Evolutionary conservation across 2,888 invertebrate genomes (phyloP).

Genomic region (Cyclophora albipunctata): DNA sequence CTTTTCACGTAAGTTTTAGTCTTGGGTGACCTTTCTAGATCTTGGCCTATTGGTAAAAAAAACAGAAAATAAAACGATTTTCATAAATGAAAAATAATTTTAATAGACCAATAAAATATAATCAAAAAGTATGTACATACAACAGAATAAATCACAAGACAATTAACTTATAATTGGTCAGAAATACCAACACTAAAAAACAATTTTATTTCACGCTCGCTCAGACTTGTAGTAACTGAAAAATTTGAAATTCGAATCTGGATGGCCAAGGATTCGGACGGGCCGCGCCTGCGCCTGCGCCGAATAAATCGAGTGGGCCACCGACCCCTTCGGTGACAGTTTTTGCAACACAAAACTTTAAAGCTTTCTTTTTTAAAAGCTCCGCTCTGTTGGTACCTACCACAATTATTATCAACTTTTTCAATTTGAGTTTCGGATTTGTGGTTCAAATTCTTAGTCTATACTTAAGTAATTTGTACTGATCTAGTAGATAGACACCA

Average conservation of each 20-base stretch:
- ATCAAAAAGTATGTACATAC: too few species aligned
- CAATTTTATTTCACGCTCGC: conserved; percentile 47
- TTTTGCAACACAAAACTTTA: conserved; percentile 60
- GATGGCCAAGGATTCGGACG: conserved; percentile 51
- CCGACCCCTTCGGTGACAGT: conserved; percentile 55
- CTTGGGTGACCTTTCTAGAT: too few species aligned
- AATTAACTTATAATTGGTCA: too few species aligned
- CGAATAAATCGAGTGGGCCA: conserved; percentile 61
- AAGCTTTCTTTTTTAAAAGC: conserved; percentile 41
- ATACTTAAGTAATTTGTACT: too few species aligned
- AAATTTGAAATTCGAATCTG: conserved; percentile 71
- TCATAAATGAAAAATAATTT: too few species aligned
- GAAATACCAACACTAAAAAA: conserved; percentile 12
- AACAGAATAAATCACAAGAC: too few species aligned
- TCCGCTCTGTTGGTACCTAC: conserved; percentile 30
- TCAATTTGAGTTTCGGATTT: conserved; percentile 48
- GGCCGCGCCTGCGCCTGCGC: conserved; percentile 28
- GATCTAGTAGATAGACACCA: too few species aligned
- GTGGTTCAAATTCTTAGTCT: conserved; percentile 36
- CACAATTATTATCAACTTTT: conserved; percentile 70
- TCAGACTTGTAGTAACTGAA: conserved; percentile 57
- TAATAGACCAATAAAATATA: too few species aligned
- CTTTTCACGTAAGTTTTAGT: too few species aligned
- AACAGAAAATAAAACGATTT: too few species aligned
- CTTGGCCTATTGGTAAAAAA: too few species aligned